A percentile compares a stretch with the other conserved stretches of the same genome.
phyloP scores from a whole-genome alignment of 2,113 vertebrate genomes.

The Cervus canadensis region DNA sequence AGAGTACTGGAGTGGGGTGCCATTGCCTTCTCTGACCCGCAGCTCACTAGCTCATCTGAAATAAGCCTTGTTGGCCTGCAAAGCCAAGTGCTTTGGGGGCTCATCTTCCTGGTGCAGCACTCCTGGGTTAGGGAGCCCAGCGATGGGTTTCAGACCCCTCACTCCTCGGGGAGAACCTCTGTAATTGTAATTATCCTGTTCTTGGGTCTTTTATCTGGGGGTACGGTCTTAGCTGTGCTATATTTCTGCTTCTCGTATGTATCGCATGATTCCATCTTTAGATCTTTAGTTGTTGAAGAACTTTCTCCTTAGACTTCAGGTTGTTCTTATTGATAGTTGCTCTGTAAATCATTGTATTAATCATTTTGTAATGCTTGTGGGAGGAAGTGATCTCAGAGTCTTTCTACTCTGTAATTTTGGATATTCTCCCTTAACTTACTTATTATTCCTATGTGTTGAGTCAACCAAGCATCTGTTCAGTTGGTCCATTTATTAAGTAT shows the following conservation, averaged over 20 bases:
- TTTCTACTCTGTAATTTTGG: background rate
- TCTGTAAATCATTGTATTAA: background rate
- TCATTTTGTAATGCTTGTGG: background rate
- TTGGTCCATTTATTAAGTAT: background rate
- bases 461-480: background rate
- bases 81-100: background rate
- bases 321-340: background rate
- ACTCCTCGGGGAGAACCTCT: background rate
- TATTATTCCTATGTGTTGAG: background rate
- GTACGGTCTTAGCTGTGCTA: background rate
- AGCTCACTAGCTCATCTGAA: background rate
- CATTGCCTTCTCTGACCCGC: fast-evolving
- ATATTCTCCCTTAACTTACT: background rate
- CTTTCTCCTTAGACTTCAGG: background rate
- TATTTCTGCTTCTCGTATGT: background rate
- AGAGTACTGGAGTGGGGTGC: too few species aligned
- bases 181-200: background rate
- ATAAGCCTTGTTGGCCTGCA: background rate
- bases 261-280: background rate
- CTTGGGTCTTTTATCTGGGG: background rate
- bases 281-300: background rate
- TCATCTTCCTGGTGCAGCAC: background rate
- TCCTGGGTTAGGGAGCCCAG: background rate
- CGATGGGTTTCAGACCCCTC: background rate
- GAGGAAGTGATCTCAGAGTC: background rate